These are phyloP conservation scores for Eulemur albifrons DNA, from an alignment of 2,797 vertebrate genomes.

Conservation along the genomic window DNA sequence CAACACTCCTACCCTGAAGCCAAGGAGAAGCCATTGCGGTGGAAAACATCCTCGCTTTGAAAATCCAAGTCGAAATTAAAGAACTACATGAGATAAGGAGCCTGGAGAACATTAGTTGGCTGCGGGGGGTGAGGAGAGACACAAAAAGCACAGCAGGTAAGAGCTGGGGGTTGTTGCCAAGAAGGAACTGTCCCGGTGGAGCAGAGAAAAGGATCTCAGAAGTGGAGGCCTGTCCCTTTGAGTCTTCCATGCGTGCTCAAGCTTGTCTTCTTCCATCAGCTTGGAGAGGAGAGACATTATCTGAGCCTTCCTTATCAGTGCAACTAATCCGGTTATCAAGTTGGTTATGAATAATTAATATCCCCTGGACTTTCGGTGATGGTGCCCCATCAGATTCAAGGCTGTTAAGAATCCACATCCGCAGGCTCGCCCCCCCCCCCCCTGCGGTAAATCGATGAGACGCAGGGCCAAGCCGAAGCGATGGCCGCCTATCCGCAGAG, in stretches of 20 bases:
- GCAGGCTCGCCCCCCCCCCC: background rate
- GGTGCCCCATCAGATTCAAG: constrained; percentile 46
- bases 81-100: constrained; percentile 60
- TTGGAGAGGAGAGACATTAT: constrained; percentile 79
- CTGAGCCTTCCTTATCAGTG: constrained; percentile 54
- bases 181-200: constrained; percentile 88
- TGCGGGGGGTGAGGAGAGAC: constrained; percentile 64
- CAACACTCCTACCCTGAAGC: constrained; percentile 38
- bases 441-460: constrained; percentile 62
- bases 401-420: constrained; percentile 55
- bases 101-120: constrained; percentile 55
- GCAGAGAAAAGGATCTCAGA: constrained; percentile 85
- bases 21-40: constrained; percentile 73
- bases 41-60: constrained; percentile 69
- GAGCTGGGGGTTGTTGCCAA: constrained; percentile 87
- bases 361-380: background rate
- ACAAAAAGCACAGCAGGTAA: constrained; percentile 85
- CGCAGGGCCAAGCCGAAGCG: background rate
- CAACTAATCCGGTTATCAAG: constrained; percentile 81
- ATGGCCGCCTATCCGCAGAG: constrained; percentile 83
- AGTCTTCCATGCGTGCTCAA: constrained; percentile 74
- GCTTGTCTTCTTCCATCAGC: constrained; percentile 81
- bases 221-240: constrained; percentile 70
- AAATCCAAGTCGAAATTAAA: constrained; percentile 58
- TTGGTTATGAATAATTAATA: constrained; percentile 79